These are phyloP conservation scores for Paratrypauchen microcephalus DNA, from an alignment of 2,797 vertebrate species.

Conservation along the genomic window DNA sequence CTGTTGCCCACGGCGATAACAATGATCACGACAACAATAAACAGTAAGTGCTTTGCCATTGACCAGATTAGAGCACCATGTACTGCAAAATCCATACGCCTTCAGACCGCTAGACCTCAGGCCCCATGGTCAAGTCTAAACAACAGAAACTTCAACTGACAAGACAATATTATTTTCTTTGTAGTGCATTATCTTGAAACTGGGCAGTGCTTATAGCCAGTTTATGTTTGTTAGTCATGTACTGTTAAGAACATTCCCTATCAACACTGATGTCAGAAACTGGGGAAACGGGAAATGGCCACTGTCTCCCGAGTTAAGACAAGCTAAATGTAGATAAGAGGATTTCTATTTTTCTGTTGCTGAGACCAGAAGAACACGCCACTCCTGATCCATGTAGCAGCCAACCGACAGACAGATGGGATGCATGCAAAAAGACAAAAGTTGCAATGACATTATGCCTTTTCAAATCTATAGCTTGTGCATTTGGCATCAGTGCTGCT, in stretches of 20 bases:
- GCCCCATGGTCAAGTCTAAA: constrained; percentile 50
- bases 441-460: constrained; percentile 61
- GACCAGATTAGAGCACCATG: constrained; percentile 25
- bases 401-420: constrained; percentile 45
- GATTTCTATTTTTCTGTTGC: constrained; percentile 45
- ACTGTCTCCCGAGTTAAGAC: constrained; percentile 36
- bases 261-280: constrained; percentile 68
- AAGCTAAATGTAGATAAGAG: constrained; percentile 52
- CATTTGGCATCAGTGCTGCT: constrained; percentile 58
- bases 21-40: constrained; percentile 48
- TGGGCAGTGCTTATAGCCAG: constrained; percentile 23
- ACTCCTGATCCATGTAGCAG: constrained; percentile 64
- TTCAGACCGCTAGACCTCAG: constrained; percentile 60
- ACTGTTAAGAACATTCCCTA: constrained; percentile 69
- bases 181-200: constrained; percentile 19
- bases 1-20: constrained; percentile 50
- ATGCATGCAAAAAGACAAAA: constrained; percentile 62
- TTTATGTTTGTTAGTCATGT: constrained; percentile 25
- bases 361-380: constrained; percentile 22
- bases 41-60: constrained; percentile 52
- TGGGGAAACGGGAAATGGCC: constrained; percentile 35
- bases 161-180: constrained; percentile 18
- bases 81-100: constrained; percentile 34
- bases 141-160: constrained; percentile 51
- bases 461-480: constrained; percentile 53